Evolutionary conservation across 2,888 invertebrate species (phyloP).

Genomic region (Trachelus iudaicus): DNA sequence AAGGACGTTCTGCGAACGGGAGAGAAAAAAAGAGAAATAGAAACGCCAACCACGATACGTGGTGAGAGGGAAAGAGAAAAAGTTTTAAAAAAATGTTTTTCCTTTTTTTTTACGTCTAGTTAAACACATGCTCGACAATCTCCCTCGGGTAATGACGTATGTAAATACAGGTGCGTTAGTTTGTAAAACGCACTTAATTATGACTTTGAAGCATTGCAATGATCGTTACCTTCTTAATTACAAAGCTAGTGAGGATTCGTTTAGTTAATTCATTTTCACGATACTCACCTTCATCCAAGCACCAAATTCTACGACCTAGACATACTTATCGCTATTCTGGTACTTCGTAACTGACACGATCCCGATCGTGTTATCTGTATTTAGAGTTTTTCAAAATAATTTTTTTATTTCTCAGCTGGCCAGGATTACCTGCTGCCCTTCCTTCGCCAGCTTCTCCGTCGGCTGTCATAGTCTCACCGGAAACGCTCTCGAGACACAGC

Average conservation of each 20-base stretch:
- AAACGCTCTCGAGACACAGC: conserved; percentile 77
- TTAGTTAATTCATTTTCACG: not conserved
- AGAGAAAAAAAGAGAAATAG: not conserved
- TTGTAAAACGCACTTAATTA: not conserved
- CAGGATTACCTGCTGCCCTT: conserved; percentile 68
- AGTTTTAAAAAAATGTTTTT: not conserved
- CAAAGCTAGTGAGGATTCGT: not conserved
- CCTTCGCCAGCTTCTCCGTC: conserved; percentile 81
- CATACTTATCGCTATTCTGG: too few species aligned
- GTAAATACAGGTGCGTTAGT: not conserved
- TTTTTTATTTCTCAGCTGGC: conserved; percentile 54
- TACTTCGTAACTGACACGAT: too few species aligned
- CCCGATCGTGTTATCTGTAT: not conserved
- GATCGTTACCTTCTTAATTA: not conserved
- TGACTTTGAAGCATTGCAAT: not conserved
- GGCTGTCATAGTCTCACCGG: conserved; percentile 80
- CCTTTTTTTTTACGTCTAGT: not conserved
- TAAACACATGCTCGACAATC: not conserved
- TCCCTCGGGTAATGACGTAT: not conserved
- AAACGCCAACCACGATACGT: not conserved
- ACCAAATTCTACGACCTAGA: not conserved
- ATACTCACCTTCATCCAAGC: not conserved
- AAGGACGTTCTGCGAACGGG: conserved; percentile 14
- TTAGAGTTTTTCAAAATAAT: not conserved
- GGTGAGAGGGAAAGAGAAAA: not conserved